phyloP scores from a whole-genome alignment of 1,140 invertebrate species.

The Mamestra configurata region DNA sequence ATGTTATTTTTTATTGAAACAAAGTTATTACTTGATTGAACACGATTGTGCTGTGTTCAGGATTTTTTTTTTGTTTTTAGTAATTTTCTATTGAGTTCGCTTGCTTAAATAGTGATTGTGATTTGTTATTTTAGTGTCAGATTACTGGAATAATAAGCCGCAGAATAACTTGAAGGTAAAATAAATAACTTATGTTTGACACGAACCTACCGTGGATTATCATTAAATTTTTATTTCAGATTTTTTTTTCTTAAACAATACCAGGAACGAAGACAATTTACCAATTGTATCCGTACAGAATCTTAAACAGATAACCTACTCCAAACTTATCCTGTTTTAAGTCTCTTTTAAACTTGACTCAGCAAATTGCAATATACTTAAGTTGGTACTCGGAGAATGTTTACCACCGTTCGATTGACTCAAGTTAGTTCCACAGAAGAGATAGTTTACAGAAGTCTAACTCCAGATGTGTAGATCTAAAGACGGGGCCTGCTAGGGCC shows the following conservation, averaged over 20 bases:
- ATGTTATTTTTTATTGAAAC: not conserved
- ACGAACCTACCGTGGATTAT: too few relatives aligned
- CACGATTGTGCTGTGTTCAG: not conserved
- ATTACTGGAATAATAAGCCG: too few relatives aligned
- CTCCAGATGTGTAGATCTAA: too few relatives aligned
- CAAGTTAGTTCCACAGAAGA: not conserved
- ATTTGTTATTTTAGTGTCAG: too few relatives aligned
- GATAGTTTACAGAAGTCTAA: not conserved
- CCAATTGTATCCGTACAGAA: not conserved
- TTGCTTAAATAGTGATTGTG: too few relatives aligned
- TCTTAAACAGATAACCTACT: not conserved
- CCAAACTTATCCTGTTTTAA: not conserved
- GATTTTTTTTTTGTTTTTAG: not conserved
- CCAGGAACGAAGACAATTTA: not conserved
- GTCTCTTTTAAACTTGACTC: not conserved
- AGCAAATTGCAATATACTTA: conserved; percentile 28
- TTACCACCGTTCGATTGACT: conserved; percentile 1
- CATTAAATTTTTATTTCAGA: too few relatives aligned
- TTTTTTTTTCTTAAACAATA: too few relatives aligned
- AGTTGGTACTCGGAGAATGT: not conserved
- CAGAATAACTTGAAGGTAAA: too few relatives aligned
- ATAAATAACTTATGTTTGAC: too few relatives aligned
- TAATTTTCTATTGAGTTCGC: not conserved
- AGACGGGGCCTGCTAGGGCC: too few relatives aligned
- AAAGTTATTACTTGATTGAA: conserved; percentile 9